Evolutionary conservation across 1,140 invertebrate genomes (phyloP).

Genomic region (Arctopsyche grandis): DNA sequence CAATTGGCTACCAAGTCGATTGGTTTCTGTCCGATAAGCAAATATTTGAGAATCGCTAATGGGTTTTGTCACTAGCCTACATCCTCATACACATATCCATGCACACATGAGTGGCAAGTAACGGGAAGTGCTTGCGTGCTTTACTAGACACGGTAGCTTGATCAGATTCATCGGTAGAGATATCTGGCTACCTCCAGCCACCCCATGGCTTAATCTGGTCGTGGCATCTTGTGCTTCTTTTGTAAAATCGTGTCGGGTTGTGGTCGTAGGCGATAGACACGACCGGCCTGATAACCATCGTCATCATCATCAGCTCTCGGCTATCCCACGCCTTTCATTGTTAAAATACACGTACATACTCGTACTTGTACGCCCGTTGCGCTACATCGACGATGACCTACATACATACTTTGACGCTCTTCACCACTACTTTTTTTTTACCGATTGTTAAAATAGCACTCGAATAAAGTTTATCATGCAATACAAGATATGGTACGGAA

Average conservation of each 20-base stretch:
- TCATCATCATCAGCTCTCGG: constrained; percentile 1
- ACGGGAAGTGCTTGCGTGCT: too few species aligned
- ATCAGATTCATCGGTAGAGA: not conserved
- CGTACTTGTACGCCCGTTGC: not conserved
- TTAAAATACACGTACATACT: not conserved
- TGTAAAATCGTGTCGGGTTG: not conserved
- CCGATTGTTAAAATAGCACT: not conserved
- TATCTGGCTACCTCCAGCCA: not conserved
- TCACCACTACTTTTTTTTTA: not conserved
- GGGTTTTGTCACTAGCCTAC: not conserved
- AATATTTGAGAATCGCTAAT: not conserved
- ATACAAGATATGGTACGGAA: not conserved
- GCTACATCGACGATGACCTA: constrained; percentile 11
- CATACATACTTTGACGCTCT: not conserved
- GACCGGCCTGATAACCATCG: constrained; percentile 6
- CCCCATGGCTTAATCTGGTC: not conserved
- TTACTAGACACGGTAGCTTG: not conserved
- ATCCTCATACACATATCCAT: not conserved
- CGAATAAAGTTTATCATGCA: not conserved
- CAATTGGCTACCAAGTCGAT: not conserved
- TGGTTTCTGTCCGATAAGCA: not conserved
- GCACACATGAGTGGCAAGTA: not conserved
- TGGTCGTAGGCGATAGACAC: not conserved
- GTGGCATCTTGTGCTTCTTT: not conserved
- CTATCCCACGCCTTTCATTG: constrained; percentile 23